phyloP scores from a whole-genome alignment of 2,113 vertebrate genomes.

The Rhizomys pruinosus region DNA sequence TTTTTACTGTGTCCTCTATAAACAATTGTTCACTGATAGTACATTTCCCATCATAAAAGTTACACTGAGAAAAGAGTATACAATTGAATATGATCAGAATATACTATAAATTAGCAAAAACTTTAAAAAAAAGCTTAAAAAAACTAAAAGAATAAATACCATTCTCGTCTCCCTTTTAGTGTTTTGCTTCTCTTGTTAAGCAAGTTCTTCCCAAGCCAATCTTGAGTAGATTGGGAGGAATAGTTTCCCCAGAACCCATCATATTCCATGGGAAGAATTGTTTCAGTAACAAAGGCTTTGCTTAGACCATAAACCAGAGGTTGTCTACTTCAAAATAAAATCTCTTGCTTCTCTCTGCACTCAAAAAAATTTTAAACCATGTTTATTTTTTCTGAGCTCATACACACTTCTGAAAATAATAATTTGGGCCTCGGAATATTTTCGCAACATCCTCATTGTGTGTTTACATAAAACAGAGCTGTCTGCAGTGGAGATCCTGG shows the following conservation, averaged over 20 bases:
- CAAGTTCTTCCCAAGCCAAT: constrained; percentile 6
- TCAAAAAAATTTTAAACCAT: constrained; percentile 5
- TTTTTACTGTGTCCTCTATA: not conserved
- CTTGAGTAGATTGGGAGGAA: constrained; percentile 30
- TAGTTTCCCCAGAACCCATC: not conserved
- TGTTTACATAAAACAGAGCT: not conserved
- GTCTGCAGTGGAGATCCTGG: rapidly evolving
- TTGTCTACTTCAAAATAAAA: constrained; percentile 48
- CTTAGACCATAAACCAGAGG: not conserved
- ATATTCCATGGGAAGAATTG: constrained; percentile 53
- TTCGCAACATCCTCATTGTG: not conserved
- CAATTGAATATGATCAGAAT: not conserved
- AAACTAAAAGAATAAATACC: not conserved
- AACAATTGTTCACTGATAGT: not conserved
- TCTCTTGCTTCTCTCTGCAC: not conserved
- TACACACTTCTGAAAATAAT: constrained; percentile 14
- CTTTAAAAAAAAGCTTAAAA: not conserved
- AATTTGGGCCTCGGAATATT: constrained; percentile 41
- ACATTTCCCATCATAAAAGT: constrained; percentile 3
- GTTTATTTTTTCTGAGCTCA: not conserved
- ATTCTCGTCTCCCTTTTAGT: not conserved
- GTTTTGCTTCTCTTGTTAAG: constrained; percentile 30
- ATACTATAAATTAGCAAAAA: not conserved
- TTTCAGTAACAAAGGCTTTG: constrained; percentile 34
- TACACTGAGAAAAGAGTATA: not conserved